phyloP scores from a whole-genome alignment of 2,888 invertebrate species.

The Diarsia dahlii region DNA sequence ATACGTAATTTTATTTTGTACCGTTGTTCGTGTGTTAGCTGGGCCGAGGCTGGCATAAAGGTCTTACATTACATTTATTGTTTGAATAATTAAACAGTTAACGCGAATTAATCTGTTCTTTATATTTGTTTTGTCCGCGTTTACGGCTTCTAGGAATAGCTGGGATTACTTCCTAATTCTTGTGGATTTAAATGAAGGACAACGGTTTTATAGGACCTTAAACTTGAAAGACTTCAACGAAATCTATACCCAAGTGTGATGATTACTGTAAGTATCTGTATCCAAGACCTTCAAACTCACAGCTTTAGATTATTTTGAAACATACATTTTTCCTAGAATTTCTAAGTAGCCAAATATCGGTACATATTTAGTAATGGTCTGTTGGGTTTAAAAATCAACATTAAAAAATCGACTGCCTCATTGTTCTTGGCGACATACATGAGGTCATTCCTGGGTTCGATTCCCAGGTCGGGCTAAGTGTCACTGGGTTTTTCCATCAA shows the following conservation, averaged over 20 bases:
- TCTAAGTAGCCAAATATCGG: background rate
- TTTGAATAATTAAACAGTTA: constrained; percentile 63
- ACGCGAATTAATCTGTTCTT: constrained; percentile 57
- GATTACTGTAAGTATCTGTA: background rate
- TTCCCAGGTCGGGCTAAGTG: too few relatives aligned
- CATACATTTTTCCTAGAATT: background rate
- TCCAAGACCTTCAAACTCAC: background rate
- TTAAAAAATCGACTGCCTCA: too few relatives aligned
- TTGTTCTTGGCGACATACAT: too few relatives aligned
- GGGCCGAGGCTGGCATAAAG: constrained; percentile 43
- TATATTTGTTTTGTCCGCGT: constrained; percentile 48
- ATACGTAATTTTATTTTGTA: constrained; percentile 54
- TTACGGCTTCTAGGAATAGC: constrained; percentile 15
- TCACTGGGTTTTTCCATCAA: too few relatives aligned
- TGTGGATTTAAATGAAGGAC: constrained; percentile 2
- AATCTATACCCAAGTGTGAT: background rate
- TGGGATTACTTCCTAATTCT: constrained; percentile 27
- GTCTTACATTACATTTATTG: constrained; percentile 54
- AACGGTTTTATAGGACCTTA: background rate
- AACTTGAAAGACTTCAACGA: background rate
- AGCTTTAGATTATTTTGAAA: background rate
- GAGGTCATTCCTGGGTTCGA: too few relatives aligned
- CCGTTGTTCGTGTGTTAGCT: constrained; percentile 44
- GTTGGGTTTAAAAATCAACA: background rate
- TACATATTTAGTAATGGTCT: background rate